Base-by-base conservation (phyloP, 2,888 invertebrate species). In the Cecidostiba fungosa region DNA sequence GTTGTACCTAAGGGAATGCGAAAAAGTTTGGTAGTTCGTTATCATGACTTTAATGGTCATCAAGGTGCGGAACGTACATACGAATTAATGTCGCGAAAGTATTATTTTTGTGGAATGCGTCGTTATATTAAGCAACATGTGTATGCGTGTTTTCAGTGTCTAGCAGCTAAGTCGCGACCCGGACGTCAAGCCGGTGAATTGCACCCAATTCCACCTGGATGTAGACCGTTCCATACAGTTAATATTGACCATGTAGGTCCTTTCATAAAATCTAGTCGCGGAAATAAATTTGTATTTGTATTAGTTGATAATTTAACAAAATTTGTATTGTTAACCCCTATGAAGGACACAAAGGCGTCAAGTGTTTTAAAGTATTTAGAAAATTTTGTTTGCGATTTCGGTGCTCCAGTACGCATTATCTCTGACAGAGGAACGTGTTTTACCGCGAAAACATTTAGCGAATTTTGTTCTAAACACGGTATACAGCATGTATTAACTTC, bases 41-140 rank as follows among this genome's bases (percentile, higher is more conserved):
- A 70, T 54, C 90, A 90, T 69, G 89, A 90, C 59, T 36, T 83
- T 0, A 43, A 72, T 50, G 50, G 50, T 19, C 50, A 50, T 4
- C 50, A 50, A 1, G 19, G 50, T 1, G 50, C 16, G 16, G 50
- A 14, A 19, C 50, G 50, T 19, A 50, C 50, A 1, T 19, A 16
- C 16, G 50, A 50, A 19, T 19, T 50, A 16, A 3, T 36, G 16
- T 32, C 23, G 1, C 29, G 23, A 3, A 12, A 29, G 8, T 80
- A 72, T 50, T 80, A 54, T 72, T 80, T 80, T 80, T 47, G 26
- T 6, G 50, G 54, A 62, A 80, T 80, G 80, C 50, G 70, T 8
- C 39, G 79, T 3, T 79, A 81, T 70, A 79, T 77, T 76, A 87
- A 59, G 19, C 23, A n/a, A 77, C 85, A 73, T 74, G 83, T 73